Evolutionary conservation across 2,888 invertebrate species (phyloP).

Genomic region (Diaprepes abbreviatus): DNA sequence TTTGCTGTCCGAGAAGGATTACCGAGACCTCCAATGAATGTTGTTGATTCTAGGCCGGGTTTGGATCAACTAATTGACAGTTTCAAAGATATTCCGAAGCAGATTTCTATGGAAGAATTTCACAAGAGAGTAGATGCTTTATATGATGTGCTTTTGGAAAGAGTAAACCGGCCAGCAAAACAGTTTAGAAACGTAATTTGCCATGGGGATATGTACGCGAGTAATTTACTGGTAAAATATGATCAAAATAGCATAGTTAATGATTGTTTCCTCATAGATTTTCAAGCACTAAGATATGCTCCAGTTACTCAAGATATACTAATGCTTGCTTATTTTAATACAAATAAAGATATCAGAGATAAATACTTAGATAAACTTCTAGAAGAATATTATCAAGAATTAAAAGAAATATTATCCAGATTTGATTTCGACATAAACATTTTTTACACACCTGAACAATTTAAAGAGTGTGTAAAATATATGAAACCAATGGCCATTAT

Average conservation of each 20-base stretch:
- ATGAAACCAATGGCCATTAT: slow-evolving; percentile 25
- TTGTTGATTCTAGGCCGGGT: not conserved
- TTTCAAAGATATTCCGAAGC: not conserved
- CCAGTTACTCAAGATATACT: slow-evolving; percentile 78
- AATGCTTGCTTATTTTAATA: slow-evolving; percentile 59
- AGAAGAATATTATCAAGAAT: slow-evolving; percentile 52
- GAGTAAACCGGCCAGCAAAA: not conserved
- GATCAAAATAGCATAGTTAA: slow-evolving; percentile 40
- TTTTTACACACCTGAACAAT: slow-evolving; percentile 51
- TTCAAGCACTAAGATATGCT: slow-evolving; percentile 69
- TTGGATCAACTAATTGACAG: slow-evolving; percentile 11
- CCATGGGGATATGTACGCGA: slow-evolving; percentile 76
- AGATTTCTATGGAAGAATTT: slow-evolving; percentile 34
- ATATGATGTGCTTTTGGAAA: slow-evolving; percentile 25
- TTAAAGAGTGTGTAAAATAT: slow-evolving; percentile 50
- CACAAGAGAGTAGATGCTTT: slow-evolving; percentile 50
- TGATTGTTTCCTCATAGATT: slow-evolving; percentile 62
- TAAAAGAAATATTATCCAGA: slow-evolving; percentile 42
- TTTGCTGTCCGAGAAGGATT: slow-evolving; percentile 48
- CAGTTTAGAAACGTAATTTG: slow-evolving; percentile 70
- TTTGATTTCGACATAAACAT: slow-evolving; percentile 47
- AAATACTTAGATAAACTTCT: slow-evolving; percentile 49
- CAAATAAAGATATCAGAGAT: slow-evolving; percentile 52
- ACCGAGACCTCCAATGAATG: slow-evolving; percentile 21
- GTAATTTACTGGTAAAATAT: slow-evolving; percentile 67